phyloP scores from a whole-genome alignment of 30 jellyfish, hydroid and myxozoan species.

The Cassiopea andromeda region DNA sequence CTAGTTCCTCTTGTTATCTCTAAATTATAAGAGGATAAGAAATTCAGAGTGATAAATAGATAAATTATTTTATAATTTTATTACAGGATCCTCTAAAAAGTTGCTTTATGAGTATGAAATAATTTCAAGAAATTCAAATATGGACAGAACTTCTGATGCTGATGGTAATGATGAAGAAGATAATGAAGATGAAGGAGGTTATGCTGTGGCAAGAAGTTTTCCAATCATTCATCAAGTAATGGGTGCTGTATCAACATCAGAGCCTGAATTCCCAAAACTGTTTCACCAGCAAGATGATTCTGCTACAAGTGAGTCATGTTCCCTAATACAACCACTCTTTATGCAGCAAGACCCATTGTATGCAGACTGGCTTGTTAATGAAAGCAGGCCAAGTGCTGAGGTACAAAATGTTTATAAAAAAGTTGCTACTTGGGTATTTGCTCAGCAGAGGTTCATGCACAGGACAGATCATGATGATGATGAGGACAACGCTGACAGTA shows the following conservation, averaged over 20 bases:
- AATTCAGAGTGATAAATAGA: too few species aligned
- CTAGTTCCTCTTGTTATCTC: too few species aligned
- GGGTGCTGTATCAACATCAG: constrained; percentile 87
- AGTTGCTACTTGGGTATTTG: constrained; percentile 94
- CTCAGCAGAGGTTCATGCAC: constrained; percentile 86
- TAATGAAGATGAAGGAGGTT: constrained; percentile 63
- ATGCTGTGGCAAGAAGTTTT: constrained; percentile 72
- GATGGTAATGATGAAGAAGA: constrained; percentile 12
- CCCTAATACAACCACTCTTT: constrained; percentile 45
- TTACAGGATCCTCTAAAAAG: constrained; percentile 22
- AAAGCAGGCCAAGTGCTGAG: constrained; percentile 9
- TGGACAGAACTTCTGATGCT: background rate
- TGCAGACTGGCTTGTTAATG: constrained; percentile 17
- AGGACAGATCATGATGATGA: constrained; percentile 70
- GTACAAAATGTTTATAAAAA: constrained; percentile 76
- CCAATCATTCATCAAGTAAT: constrained; percentile 40
- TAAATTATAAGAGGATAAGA: too few species aligned
- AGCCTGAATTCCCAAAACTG: constrained; percentile 81
- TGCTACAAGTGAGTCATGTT: constrained; percentile 61
- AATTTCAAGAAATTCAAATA: constrained; percentile 32
- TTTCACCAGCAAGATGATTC: constrained; percentile 74
- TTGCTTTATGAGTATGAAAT: constrained; percentile 57
- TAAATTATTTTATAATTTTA: background rate
- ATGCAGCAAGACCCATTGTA: constrained; percentile 55
- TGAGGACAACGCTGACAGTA: constrained; percentile 44